Evolutionary conservation across 2,888 invertebrate species (phyloP).

Genomic region (Polydesmus complanatus): DNA sequence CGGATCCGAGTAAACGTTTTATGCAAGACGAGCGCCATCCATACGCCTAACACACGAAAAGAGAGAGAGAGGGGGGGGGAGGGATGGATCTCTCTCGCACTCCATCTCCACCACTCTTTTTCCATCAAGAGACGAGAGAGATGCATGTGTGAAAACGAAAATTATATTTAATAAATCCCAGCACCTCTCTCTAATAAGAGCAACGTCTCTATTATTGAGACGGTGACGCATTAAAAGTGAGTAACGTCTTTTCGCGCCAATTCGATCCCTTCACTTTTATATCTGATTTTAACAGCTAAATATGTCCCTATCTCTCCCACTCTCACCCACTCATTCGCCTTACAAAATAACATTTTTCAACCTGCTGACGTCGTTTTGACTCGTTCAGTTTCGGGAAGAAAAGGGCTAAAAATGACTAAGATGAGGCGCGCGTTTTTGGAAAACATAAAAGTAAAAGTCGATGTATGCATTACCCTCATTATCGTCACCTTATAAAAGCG

Average conservation of each 20-base stretch:
- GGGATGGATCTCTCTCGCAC: too few relatives aligned
- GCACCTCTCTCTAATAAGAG: background rate
- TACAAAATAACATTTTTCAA: background rate
- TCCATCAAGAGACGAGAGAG: background rate
- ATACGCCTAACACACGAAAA: background rate
- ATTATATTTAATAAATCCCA: conserved; percentile 18
- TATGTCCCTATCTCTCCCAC: background rate
- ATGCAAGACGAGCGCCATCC: background rate
- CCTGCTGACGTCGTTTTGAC: too few relatives aligned
- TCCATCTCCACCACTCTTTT: too few relatives aligned
- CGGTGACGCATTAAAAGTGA: background rate
- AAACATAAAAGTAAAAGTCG: background rate
- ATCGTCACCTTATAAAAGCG: background rate
- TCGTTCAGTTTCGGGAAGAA: too few relatives aligned
- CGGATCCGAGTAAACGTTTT: background rate
- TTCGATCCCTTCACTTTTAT: too few relatives aligned
- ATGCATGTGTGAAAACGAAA: conserved; percentile 7
- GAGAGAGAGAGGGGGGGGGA: background rate
- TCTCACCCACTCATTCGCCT: background rate
- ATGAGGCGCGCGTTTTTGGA: background rate
- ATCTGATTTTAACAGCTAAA: too few relatives aligned
- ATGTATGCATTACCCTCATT: background rate
- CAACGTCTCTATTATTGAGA: background rate
- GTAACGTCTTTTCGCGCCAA: background rate
- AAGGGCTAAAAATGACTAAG: too few relatives aligned